Evolutionary conservation across 2,888 invertebrate genomes (phyloP), one percentile per base, ranked within the genome.

Genomic region (Apodemia zela): DNA sequence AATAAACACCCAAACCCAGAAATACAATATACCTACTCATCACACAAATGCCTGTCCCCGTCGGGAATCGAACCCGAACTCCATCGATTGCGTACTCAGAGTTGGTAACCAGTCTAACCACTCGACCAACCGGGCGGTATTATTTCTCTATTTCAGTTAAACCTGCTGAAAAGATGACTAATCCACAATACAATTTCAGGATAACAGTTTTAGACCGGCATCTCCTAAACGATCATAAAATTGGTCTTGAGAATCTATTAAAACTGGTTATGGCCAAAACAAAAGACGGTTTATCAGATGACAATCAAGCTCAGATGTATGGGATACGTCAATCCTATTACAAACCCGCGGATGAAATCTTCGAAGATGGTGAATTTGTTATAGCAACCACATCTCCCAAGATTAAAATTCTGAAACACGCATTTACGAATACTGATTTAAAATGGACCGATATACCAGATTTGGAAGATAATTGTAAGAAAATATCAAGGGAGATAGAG

Each of bases 121-220:
- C n/a, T n/a, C n/a, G n/a, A n/a, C n/a, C n/a, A n/a, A n/a, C n/a
- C n/a, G n/a, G n/a, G n/a, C n/a, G n/a, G n/a, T n/a, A n/a, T n/a
- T n/a, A n/a, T n/a, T n/a, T n/a, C 35, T 7, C 35, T 35, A 35
- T 35, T 7, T 35, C 1, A 6, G 7, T 35, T 35, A 25, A 25
- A 25, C 25, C 25, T 25, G 2, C 4, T n/a, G n/a, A 25, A 33
- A 11, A 38, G 10, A 38, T 38, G 11, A 38, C 11, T 11, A 1
- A 38, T 38, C 10, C 35, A 38, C 35, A 42, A 42, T 5, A 13
- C 13, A 7, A 8, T 75, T 72, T 0, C 82, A 91, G 90, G 68
- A 91, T 91, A 75, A 91, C 90, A 71, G 83, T 82, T 0, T 68
- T 91, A 2, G 90, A 91, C 57, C 75, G 90, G 1, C 90, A 91